Base-by-base conservation (phyloP, 2,888 invertebrate species). In the Pardosa pseudoannulata region DNA sequence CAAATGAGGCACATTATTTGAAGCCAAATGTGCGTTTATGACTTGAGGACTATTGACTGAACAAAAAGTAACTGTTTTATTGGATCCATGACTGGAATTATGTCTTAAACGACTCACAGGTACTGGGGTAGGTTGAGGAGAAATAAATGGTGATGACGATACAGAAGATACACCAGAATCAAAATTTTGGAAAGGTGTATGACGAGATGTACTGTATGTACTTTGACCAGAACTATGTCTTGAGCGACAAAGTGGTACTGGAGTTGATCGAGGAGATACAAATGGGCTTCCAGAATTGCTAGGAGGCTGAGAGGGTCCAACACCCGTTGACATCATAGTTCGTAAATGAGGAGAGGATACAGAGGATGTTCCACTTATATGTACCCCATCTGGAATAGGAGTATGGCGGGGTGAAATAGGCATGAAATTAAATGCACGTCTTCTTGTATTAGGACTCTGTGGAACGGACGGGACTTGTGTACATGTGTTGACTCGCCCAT, bases 351-450 rank as follows among this genome's bases (percentile, higher is more conserved):
- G 83, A 11, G 88, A 88, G 27, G 76, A 70, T 27, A 81, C 46
- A 50, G 28, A 41, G 6, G 73, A 29, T 27, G 29, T 29, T 36
- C 65, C 70, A 64, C 19, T 50, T 62, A 29, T 27, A 31, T 19
- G 46, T 41, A 79, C 36, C 19, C 76, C 81, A 46, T 90, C 90
- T 6, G 89, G 89, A 36, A 89, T 88, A 29, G 90, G 89, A 41
- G 90, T 90, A 76, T 90, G 89, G 31, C 94, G 94, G 9, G 96
- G 96, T 41, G 96, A 96, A 90, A 97, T 97, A 0, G 96, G 96
- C 36, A 95, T 95, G 90, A 97, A 97, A 91, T 95, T 96, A 91
- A 96, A 96, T 90, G 95, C 95, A 91, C 95, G 94, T 68, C 95
- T 94, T 88, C 95, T 93, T 64, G 95, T 94, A 88, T 95, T 96